A percentile compares a stretch with the other conserved stretches of the same genome.
Evolutionary conservation across 2,888 invertebrate genomes (phyloP).

Genomic region (Schizaphis graminum): DNA sequence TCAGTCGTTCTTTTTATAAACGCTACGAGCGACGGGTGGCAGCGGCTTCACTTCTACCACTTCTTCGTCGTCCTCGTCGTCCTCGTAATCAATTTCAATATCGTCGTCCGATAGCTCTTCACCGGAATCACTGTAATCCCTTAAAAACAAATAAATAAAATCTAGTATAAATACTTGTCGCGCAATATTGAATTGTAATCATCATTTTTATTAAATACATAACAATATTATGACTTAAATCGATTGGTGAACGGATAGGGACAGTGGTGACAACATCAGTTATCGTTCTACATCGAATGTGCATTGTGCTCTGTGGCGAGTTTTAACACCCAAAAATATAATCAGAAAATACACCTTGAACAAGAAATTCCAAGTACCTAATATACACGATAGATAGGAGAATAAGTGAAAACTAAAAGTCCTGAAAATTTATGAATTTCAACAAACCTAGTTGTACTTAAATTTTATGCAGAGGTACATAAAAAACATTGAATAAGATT

Average conservation of each 20-base stretch:
- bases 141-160: slow-evolving; percentile 38
- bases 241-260: not conserved
- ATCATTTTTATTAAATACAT: not conserved
- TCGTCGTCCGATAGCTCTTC: slow-evolving; percentile 64
- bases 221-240: not conserved
- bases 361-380: not conserved
- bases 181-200: not conserved
- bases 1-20: slow-evolving; percentile 63
- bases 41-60: slow-evolving; percentile 61
- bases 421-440: not conserved
- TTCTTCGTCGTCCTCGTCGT: slow-evolving; percentile 64
- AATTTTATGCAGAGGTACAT: not conserved
- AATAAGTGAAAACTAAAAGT: not conserved
- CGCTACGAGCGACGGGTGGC: slow-evolving; percentile 60
- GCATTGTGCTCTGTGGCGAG: not conserved
- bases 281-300: not conserved
- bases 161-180: not conserved
- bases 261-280: not conserved
- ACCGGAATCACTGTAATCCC: slow-evolving; percentile 62
- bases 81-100: slow-evolving; percentile 62
- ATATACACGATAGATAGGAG: not conserved
- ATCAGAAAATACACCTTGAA: not conserved
- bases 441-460: not conserved
- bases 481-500: not conserved
- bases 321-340: not conserved